Base-by-base conservation (phyloP, 1,140 invertebrate genomes). In the Cyclargus thomasi region DNA sequence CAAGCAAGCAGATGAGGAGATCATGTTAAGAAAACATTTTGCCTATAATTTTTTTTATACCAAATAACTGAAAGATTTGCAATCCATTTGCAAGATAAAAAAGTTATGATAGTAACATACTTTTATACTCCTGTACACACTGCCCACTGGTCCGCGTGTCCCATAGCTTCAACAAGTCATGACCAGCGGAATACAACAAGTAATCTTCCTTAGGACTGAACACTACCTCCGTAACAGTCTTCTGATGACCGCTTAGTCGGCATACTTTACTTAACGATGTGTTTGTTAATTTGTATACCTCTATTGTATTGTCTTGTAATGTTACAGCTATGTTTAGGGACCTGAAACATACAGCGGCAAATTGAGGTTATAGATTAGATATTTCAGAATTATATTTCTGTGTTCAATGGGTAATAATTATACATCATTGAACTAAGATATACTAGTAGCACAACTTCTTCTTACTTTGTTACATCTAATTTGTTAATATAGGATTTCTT, bases 81-180 rank as follows among this genome's bases (percentile, higher is more conserved):
- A n/a, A n/a, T n/a, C n/a, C n/a, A n/a, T n/a, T n/a, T n/a, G n/a
- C n/a, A n/a, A n/a, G n/a, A n/a, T 59, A 59, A 22, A 20, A 21
- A 3, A 59, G 20, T 20, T n/a, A 18, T 18, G 1, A 3, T 14
- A 6, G n/a, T 63, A n/a, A 17, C 63, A 59, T 83, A 94, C 93
- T 93, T 92, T 92, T 92, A 74, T 92, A 94, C 74, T 92, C 89
- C 72, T 91, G 87, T 65, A 91, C 81, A 80, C 88, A 83, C 79
- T 90, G 90, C 22, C 90, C 91, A 69, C 90, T 91, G 0, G 88
- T 83, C 81, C 95, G 81, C n/a, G 93, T 85, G 84, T 95, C 95
- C 92, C 93, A 95, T 55, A 94, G 76, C 73, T 92, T 93, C 11
- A 95, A 90, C 20, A 94, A 94, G 84, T 95, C 92, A 23, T 85